Evolutionary conservation across 30 jellyfish, hydroid and myxozoan species (phyloP).

Genomic region (Pseudorhiza aurosa): DNA sequence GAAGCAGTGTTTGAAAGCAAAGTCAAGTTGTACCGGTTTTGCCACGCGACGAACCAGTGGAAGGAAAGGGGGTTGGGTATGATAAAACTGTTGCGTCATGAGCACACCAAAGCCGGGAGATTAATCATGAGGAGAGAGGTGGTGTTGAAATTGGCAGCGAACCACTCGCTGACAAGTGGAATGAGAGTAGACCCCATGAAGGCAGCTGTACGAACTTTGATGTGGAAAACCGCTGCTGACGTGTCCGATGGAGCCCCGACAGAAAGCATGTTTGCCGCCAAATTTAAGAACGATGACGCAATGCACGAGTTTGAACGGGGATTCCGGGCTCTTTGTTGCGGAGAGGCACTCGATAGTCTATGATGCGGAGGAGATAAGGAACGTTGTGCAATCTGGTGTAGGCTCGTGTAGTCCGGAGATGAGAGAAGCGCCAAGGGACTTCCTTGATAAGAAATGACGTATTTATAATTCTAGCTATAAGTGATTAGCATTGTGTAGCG

Average conservation of each 20-base stretch:
- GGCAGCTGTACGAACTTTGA: constrained; percentile 55
- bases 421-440: constrained; percentile 17
- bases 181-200: constrained; percentile 61
- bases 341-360: not conserved
- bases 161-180: constrained; percentile 67
- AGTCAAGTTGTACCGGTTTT: constrained; percentile 71
- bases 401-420: constrained; percentile 46
- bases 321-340: constrained; percentile 36
- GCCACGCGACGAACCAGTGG: constrained; percentile 67
- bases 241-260: constrained; percentile 72
- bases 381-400: not conserved
- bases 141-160: constrained; percentile 82
- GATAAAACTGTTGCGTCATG: constrained; percentile 60
- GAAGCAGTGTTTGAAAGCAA: constrained; percentile 61
- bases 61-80: constrained; percentile 90
- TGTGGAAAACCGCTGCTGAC: constrained; percentile 88
- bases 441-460: not conserved
- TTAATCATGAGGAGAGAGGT: constrained; percentile 89
- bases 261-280: constrained; percentile 83
- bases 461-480: too few species aligned
- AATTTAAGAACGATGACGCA: constrained; percentile 51
- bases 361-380: not conserved
- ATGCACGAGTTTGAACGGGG: constrained; percentile 28
- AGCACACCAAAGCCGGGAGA: constrained; percentile 32
- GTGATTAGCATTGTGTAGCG: too few species aligned